A percentile compares a stretch with the other conserved stretches of the same genome.
These are phyloP conservation scores for Ctenosaura bakeri DNA, from an alignment of 2,797 vertebrate genomes.

Conservation along the genomic window DNA sequence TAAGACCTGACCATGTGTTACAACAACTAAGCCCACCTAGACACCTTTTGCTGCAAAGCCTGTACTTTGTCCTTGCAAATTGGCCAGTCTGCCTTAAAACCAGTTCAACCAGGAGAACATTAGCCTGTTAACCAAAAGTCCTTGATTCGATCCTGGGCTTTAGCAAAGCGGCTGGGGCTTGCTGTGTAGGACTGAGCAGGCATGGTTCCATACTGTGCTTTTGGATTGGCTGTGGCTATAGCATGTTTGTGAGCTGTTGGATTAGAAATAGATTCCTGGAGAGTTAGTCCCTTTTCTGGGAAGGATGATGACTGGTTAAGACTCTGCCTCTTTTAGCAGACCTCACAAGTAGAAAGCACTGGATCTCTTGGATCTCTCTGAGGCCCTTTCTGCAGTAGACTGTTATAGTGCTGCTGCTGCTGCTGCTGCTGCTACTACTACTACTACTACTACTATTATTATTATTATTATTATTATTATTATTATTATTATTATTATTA, in stretches of 20 bases:
- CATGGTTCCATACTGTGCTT: neutral
- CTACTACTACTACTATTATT: too few species aligned
- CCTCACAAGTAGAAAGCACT: too few species aligned
- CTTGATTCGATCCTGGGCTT: neutral
- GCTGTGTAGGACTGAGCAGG: neutral
- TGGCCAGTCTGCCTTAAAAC: constrained; percentile 53
- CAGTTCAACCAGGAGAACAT: neutral
- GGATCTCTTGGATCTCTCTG: too few species aligned
- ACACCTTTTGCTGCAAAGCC: constrained; percentile 42
- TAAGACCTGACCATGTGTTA: constrained; percentile 31
- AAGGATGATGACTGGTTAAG: too few species aligned
- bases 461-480: too few species aligned
- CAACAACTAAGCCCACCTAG: constrained; percentile 33
- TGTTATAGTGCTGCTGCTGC: too few species aligned
- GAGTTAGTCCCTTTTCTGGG: too few species aligned
- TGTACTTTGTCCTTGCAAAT: constrained; percentile 58
- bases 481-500: too few species aligned
- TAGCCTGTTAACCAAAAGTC: neutral
- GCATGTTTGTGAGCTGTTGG: neutral
- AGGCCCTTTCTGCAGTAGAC: too few species aligned
- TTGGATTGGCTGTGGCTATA: neutral
- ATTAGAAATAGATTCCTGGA: too few species aligned
- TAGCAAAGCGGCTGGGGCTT: neutral
- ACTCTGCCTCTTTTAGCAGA: too few species aligned
- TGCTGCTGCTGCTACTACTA: too few species aligned